Evolutionary conservation across 2,888 invertebrate genomes (phyloP), one percentile per base, ranked within the genome.

Genomic region (Pristionchus maxplancki): DNA sequence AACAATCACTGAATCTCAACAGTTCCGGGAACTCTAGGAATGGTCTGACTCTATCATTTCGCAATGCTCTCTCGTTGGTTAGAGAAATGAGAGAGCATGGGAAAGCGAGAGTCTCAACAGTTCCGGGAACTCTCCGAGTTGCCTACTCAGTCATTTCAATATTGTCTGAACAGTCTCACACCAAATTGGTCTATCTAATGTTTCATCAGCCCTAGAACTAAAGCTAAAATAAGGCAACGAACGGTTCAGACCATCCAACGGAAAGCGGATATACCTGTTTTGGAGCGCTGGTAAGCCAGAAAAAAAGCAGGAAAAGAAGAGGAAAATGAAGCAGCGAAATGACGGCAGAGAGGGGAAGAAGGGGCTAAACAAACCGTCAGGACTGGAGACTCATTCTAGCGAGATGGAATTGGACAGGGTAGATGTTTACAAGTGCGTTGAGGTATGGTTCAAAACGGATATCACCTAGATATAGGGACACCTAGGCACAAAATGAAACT

Each of bases 251-350:
- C 44, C 44, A 24, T 17, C 58, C 6, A 58, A 24, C 24, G 24
- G n/a, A 58, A 58, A 58, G n/a, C 58, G 58, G 58, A 58, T 58
- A 58, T n/a, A 58, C 58, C 58, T 58, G 58, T 58, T 58, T 58
- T 58, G 58, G 58, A 58, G 58, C 64, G 34, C 28, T 0, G 31
- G 2, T 31, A 67, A 28, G 11, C 8, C 64, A 31, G 64, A 34
- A 13, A 67, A 13, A 1, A 13, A 2, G n/a, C n/a, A n/a, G 44
- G 64, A 34, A 4, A 67, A 31, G 11, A 13, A 1, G 20, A 28
- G 64, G 15, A 31, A 67, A 67, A 67, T 34, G 64, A 67, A 34
- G 64, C 15, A 34, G 31, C 34, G 64, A 67, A 67, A 67, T 67
- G 64, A 67, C 28, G 5, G 64, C 8, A 31, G 31, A 31, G 15